A percentile compares a stretch with the other conserved stretches of the same genome.
These are phyloP conservation scores for Fukomys damarensis DNA, from an alignment of 2,113 vertebrate genomes.

Conservation along the genomic window DNA sequence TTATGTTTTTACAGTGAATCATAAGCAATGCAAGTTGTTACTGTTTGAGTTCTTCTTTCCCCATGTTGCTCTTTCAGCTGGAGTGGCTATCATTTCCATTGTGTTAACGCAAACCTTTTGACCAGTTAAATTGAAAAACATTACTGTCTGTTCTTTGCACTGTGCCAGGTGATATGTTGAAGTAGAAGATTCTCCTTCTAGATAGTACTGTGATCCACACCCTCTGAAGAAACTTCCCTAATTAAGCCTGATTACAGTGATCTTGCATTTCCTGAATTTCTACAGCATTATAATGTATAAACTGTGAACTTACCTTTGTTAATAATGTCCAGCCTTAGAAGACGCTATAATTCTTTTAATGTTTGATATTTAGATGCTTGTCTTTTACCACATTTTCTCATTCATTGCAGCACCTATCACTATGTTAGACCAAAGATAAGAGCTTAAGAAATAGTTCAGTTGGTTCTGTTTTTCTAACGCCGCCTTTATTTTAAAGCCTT, in stretches of 20 bases:
- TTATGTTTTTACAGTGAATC: not conserved
- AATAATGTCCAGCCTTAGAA: not conserved
- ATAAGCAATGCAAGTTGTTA: not conserved
- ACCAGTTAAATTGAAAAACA: constrained; percentile 33
- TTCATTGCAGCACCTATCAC: not conserved
- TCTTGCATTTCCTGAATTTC: constrained; percentile 30
- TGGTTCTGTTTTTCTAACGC: not conserved
- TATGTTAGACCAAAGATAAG: not conserved
- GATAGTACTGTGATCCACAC: not conserved
- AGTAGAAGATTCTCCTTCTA: not conserved
- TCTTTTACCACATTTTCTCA: not conserved
- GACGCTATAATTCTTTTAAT: not conserved
- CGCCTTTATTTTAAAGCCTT: constrained; percentile 28
- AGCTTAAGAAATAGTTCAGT: not conserved
- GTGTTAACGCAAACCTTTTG: not conserved
- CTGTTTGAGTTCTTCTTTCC: not conserved
- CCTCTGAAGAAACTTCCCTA: not conserved
- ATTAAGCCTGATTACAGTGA: not conserved
- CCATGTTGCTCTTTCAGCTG: not conserved
- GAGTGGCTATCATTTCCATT: not conserved
- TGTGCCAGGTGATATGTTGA: not conserved
- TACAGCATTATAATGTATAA: not conserved
- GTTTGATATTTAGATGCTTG: not conserved
- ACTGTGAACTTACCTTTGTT: not conserved
- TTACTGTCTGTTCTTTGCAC: not conserved